These are phyloP conservation scores for Ornithoptera alexandrae DNA, from an alignment of 2,888 invertebrate species.

Conservation along the genomic window DNA sequence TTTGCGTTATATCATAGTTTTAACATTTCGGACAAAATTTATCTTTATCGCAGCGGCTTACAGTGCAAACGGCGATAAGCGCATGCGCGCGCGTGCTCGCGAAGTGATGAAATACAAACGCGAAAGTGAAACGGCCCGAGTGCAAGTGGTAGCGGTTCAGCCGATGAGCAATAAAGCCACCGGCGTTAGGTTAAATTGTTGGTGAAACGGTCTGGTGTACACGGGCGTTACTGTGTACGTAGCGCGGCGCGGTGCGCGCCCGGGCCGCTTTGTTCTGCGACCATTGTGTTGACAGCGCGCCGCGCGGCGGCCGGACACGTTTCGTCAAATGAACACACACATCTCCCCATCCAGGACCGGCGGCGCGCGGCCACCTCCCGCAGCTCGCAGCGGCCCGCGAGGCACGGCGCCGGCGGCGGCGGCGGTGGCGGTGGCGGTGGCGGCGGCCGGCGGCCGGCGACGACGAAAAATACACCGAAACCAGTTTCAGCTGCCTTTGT, in stretches of 20 bases:
- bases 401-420: conserved; percentile 48
- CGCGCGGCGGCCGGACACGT: conserved; percentile 3
- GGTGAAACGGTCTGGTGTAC: neutral
- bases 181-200: conserved; percentile 8
- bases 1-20: conserved; percentile 61
- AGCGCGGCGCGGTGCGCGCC: conserved; percentile 28
- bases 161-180: conserved; percentile 4
- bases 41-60: conserved; percentile 46
- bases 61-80: conserved; percentile 36
- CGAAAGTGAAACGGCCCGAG: conserved; percentile 19
- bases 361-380: conserved; percentile 39
- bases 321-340: conserved; percentile 25
- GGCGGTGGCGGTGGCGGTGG: conserved; percentile 35
- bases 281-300: neutral
- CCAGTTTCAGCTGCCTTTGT: conserved; percentile 75
- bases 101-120: conserved; percentile 10
- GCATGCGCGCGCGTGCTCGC: conserved; percentile 14
- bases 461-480: conserved; percentile 68
- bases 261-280: conserved; percentile 35
- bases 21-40: conserved; percentile 47
- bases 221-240: too few species aligned
- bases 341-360: conserved; percentile 6
- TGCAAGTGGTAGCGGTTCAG: conserved; percentile 1
- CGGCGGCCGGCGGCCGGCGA: conserved; percentile 39
- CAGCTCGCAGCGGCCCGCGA: conserved; percentile 50